Evolutionary conservation across 2,888 invertebrate genomes (phyloP).

Genomic region (Drosophila hamatofila): DNA sequence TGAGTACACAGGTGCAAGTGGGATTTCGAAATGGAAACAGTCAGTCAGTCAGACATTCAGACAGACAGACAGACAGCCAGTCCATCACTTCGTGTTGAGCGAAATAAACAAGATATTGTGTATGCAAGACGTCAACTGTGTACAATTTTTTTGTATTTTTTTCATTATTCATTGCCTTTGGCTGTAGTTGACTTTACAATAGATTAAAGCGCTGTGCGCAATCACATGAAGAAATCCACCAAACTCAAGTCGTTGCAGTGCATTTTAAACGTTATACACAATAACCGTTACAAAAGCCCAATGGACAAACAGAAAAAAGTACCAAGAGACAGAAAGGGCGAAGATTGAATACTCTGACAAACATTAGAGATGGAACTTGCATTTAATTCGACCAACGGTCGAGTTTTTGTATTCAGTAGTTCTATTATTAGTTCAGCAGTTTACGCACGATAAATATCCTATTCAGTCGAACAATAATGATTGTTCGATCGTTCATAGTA

Average conservation of each 20-base stretch:
- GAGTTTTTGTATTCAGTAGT: not conserved
- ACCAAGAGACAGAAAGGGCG: not conserved
- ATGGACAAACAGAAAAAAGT: constrained; percentile 17
- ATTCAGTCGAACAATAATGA: not conserved
- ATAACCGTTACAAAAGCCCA: constrained; percentile 61
- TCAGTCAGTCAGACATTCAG: constrained; percentile 20
- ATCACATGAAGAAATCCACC: constrained; percentile 61
- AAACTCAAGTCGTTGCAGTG: constrained; percentile 45
- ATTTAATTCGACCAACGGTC: not conserved
- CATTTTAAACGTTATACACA: constrained; percentile 50
- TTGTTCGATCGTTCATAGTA: not conserved
- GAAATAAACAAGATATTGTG: constrained; percentile 62
- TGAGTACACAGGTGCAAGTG: constrained; percentile 66
- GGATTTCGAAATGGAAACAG: constrained; percentile 53
- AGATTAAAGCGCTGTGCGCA: constrained; percentile 52
- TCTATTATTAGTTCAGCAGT: not conserved
- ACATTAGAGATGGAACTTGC: not conserved
- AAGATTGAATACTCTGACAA: constrained; percentile 6
- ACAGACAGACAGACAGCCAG: constrained; percentile 32
- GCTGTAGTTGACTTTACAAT: constrained; percentile 53
- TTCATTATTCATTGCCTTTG: constrained; percentile 27
- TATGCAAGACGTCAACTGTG: constrained; percentile 67
- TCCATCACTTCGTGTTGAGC: constrained; percentile 29
- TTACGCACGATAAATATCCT: not conserved
- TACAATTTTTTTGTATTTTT: constrained; percentile 36